These are phyloP conservation scores for zebrafish (Danio rerio) DNA, from an alignment of 2,113 vertebrate species.

Conservation along the genomic window GRCz12tu NC_133178.1:28485501-28486000, in stretches of 20 bases:
- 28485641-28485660: too few species aligned
- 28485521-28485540: too few species aligned
- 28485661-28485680: background rate
- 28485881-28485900: slow-evolving; percentile 28
- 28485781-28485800: slow-evolving; percentile 21
- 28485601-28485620: too few species aligned
- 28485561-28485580: too few species aligned
- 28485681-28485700: background rate
- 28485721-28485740: background rate
- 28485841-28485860: slow-evolving; percentile 18
- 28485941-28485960: slow-evolving; percentile 19
- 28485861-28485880: slow-evolving; percentile 11
- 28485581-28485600: too few species aligned
- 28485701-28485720: background rate
- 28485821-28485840: slow-evolving; percentile 15
- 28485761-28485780: slow-evolving; percentile 22
- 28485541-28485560: too few species aligned
- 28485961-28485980: slow-evolving; percentile 31
- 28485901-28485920: background rate
- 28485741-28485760: background rate
- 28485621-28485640: too few species aligned
- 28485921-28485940: background rate
- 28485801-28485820: slow-evolving; percentile 17
- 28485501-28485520: too few species aligned
- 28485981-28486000: slow-evolving; percentile 22